Evolutionary conservation across 2,797 vertebrate species (phyloP).

Genomic region (Thamnophis elegans): DNA sequence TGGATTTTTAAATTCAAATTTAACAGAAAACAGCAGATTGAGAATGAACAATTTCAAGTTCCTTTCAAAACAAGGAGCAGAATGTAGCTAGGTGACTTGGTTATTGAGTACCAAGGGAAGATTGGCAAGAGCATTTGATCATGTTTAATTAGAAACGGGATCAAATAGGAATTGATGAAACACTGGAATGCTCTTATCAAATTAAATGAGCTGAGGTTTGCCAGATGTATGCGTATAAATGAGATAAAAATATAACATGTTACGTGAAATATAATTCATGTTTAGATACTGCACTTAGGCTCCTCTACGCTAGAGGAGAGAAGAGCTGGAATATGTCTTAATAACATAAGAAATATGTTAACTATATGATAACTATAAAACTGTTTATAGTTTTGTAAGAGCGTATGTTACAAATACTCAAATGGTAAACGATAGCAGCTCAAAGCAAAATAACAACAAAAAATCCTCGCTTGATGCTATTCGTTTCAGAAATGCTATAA

Average conservation of each 20-base stretch:
- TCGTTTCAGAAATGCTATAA: neutral
- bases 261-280: neutral
- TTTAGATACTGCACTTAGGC: neutral
- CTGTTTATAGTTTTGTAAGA: neutral
- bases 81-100: neutral
- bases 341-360: neutral
- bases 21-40: neutral
- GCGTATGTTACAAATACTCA: slow-evolving; percentile 7
- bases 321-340: neutral
- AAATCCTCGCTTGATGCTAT: slow-evolving; percentile 19
- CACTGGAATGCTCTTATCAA: slow-evolving; percentile 24
- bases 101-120: neutral
- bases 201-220: neutral
- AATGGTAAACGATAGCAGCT: slow-evolving; percentile 19
- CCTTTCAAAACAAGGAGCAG: neutral
- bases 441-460: slow-evolving; percentile 14
- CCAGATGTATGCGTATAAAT: neutral
- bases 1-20: neutral
- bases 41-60: neutral
- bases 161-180: slow-evolving; percentile 13
- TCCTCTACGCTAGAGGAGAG: neutral
- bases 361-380: too few species aligned
- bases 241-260: neutral
- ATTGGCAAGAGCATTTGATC: slow-evolving; percentile 13
- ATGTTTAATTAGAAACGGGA: neutral